Conservation (phyloP, 2,113 vertebrate species). For the Podiceps cristatus region DNA sequence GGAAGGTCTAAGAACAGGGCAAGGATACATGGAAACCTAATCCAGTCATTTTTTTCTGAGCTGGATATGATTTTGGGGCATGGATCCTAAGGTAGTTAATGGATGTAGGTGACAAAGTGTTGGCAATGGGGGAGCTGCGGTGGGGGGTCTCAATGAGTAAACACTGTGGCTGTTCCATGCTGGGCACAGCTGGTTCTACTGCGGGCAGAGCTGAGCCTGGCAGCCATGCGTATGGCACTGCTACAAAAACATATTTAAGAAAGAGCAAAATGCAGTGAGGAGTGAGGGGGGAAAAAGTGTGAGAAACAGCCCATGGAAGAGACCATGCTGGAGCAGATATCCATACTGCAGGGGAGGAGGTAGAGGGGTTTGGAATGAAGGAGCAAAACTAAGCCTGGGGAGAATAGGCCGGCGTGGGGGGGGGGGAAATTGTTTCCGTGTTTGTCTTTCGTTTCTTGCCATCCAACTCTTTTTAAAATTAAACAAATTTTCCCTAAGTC, state of each 20-base stretch:
- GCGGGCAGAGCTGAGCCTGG: not conserved
- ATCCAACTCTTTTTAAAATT: not conserved
- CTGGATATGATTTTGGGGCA: not conserved
- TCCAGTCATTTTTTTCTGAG: not conserved
- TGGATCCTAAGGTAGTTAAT: not conserved
- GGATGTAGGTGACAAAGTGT: not conserved
- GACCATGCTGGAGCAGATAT: not conserved
- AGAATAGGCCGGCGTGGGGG: fast-evolving
- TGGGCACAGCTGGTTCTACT: not conserved
- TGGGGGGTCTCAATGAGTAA: not conserved
- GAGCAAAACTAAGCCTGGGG: not conserved
- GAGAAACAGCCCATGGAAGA: not conserved
- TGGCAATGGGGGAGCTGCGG: not conserved
- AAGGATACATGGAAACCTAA: not conserved
- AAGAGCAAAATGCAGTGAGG: not conserved
- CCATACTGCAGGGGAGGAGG: not conserved
- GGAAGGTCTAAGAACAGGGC: not conserved
- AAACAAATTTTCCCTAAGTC: not conserved
- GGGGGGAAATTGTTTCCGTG: too few relatives aligned
- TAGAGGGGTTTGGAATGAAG: not conserved
- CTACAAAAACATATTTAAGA: not conserved
- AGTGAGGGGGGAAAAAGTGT: not conserved
- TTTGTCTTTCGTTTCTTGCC: not conserved
- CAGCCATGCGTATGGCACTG: not conserved
- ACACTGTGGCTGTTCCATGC: not conserved